Conservation (phyloP, 1,140 invertebrate genomes). For the Himalopsyche phryganea region DNA sequence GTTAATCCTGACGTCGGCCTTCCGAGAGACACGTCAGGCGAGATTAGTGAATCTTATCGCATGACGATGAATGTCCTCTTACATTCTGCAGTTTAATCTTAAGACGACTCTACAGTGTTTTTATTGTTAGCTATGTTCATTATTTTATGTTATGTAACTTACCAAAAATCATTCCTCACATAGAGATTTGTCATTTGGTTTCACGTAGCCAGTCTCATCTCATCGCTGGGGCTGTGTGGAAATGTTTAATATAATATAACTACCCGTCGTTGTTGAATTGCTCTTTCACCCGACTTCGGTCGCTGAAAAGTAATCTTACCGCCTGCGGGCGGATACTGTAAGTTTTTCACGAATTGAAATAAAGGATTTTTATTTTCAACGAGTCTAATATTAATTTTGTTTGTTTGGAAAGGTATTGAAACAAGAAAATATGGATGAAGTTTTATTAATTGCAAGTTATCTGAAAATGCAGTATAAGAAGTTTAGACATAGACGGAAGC, state of each 20-base stretch:
- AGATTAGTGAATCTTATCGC: not conserved
- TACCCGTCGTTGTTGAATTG: no score
- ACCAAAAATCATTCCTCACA: not conserved
- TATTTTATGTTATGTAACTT: not conserved
- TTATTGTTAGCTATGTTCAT: not conserved
- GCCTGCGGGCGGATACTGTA: no score
- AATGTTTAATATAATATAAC: no score
- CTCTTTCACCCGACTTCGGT: no score
- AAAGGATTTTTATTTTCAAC: constrained; percentile 33
- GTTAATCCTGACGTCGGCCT: constrained; percentile 44
- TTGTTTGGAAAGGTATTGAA: constrained; percentile 58
- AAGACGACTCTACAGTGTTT: no score
- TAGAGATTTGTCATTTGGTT: not conserved
- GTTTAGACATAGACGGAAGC: constrained; percentile 19
- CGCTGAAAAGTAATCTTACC: no score
- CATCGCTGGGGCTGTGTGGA: no score
- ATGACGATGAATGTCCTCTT: not conserved
- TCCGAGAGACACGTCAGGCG: not conserved
- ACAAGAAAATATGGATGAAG: constrained; percentile 57
- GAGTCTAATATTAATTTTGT: constrained; percentile 57
- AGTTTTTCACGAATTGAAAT: constrained; percentile 4
- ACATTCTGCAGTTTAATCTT: no score
- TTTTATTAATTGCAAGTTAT: constrained; percentile 31
- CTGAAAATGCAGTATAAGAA: constrained; percentile 27
- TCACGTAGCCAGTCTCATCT: no score